phyloP scores from a whole-genome alignment of 1,140 invertebrate genomes.

The Sminthurides bifidus region DNA sequence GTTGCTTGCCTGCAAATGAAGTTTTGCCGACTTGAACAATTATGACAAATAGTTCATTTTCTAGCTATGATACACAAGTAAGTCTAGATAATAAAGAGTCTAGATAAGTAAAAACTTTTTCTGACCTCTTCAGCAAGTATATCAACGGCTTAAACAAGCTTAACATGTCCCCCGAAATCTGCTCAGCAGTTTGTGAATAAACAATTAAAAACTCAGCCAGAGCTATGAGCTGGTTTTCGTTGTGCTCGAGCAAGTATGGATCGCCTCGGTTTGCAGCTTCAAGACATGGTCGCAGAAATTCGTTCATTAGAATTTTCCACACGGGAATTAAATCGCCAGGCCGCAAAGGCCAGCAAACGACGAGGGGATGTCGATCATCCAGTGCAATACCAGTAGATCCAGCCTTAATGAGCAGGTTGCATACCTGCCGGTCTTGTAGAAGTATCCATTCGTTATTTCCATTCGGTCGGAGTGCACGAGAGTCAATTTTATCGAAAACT shows the following conservation, averaged over 20 bases:
- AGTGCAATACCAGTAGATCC: not conserved
- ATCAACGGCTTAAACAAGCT: constrained; percentile 1
- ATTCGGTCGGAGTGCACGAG: constrained; percentile 2
- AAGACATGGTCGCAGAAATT: constrained; percentile 1
- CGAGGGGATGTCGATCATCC: not conserved
- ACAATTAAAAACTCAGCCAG: constrained; percentile 3
- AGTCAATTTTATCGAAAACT: constrained; percentile 5
- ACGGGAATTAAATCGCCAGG: not conserved
- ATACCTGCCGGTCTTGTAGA: not conserved
- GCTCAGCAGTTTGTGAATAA: not conserved
- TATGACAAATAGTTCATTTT: not conserved
- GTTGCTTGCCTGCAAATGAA: not conserved
- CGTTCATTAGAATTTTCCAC: constrained; percentile 8
- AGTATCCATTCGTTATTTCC: constrained; percentile 15
- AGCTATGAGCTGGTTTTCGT: not conserved
- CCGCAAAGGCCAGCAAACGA: constrained; percentile 10
- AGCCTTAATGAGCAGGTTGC: constrained; percentile 6
- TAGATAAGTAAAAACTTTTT: not conserved
- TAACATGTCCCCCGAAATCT: not conserved
- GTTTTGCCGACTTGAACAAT: not conserved
- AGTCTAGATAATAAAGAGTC: not conserved
- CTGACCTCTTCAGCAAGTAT: constrained; percentile 3
- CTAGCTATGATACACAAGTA: not conserved
- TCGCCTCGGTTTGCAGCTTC: not conserved
- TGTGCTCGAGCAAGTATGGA: not conserved